Evolutionary conservation across 1,140 invertebrate genomes (phyloP).

Genomic region (Leptinotarsa texana): DNA sequence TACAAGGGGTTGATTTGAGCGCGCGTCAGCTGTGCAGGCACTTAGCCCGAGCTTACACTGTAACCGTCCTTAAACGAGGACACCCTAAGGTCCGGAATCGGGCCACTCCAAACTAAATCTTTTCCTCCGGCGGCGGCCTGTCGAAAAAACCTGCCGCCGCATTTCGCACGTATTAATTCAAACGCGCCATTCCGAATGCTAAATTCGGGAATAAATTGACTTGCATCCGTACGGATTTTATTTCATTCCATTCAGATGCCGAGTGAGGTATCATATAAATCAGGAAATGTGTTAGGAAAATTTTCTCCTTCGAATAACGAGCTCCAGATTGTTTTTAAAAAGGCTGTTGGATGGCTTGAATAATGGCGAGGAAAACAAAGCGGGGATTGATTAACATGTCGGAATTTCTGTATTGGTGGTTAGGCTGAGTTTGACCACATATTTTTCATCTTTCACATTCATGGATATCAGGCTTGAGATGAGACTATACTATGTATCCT

Average conservation of each 20-base stretch:
- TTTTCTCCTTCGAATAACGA: slow-evolving; percentile 23
- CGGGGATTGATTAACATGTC: neutral
- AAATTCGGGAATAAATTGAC: slow-evolving; percentile 34
- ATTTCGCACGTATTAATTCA: slow-evolving; percentile 45
- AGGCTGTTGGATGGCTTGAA: neutral
- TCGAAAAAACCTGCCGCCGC: slow-evolving; percentile 42
- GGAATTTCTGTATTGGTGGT: no score
- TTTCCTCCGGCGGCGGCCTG: slow-evolving; percentile 34
- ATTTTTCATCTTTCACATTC: no score
- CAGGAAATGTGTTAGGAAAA: slow-evolving; percentile 30
- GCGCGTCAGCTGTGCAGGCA: slow-evolving; percentile 39
- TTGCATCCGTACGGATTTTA: slow-evolving; percentile 28
- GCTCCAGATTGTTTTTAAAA: slow-evolving; percentile 26
- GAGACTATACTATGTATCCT: no score
- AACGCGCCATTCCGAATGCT: slow-evolving; percentile 38
- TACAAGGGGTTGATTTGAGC: slow-evolving; percentile 35
- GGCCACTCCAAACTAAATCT: slow-evolving; percentile 33
- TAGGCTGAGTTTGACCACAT: no score
- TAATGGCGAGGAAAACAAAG: neutral
- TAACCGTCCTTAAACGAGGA: slow-evolving; percentile 23
- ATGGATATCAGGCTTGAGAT: no score
- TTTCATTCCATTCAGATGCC: slow-evolving; percentile 31
- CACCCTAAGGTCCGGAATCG: slow-evolving; percentile 29
- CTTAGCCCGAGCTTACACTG: slow-evolving; percentile 33
- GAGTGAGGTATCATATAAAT: slow-evolving; percentile 33